A percentile compares a stretch with the other conserved stretches of the same genome.
phyloP scores from a whole-genome alignment of 1,140 invertebrate genomes.

The Drosophila varians region DNA sequence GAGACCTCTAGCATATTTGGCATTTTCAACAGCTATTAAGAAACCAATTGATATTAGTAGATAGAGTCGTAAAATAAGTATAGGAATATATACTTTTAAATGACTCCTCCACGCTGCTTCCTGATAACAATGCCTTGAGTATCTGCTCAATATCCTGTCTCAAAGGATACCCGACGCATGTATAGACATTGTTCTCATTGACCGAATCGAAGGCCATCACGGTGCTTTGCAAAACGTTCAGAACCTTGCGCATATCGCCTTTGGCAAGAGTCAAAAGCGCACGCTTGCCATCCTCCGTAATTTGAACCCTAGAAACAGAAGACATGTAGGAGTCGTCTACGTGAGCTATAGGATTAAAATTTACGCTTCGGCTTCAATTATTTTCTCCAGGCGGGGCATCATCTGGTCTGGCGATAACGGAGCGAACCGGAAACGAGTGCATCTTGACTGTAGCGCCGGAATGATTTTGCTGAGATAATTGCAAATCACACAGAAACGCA shows the following conservation, averaged over 20 bases:
- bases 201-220: slow-evolving; percentile 94
- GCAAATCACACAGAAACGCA: slow-evolving; percentile 99
- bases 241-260: slow-evolving; percentile 99
- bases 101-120: slow-evolving; percentile 89
- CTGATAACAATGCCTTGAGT: slow-evolving; percentile 94
- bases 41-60: not conserved
- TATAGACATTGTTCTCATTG: slow-evolving; percentile 96
- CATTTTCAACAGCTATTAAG: slow-evolving; percentile 16
- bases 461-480: slow-evolving; percentile 99
- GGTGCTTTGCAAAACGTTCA: slow-evolving; percentile 98
- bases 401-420: slow-evolving; percentile 95
- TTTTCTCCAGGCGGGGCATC: slow-evolving; percentile 93
- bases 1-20: slow-evolving; percentile 19
- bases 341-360: no score
- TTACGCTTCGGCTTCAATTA: slow-evolving; percentile 94
- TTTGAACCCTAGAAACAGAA: slow-evolving; percentile 90
- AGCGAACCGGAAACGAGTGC: slow-evolving; percentile 98
- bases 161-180: slow-evolving; percentile 97
- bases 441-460: slow-evolving; percentile 98
- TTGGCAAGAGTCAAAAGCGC: slow-evolving; percentile 94
- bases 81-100: slow-evolving; percentile 89
- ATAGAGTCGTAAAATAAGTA: not conserved
- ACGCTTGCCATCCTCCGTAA: slow-evolving; percentile 95
- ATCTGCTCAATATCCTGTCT: slow-evolving; percentile 95
- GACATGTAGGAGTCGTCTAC: no score